Percentiles rank a stretch among this genome's conserved stretches.
phyloP scores from a whole-genome alignment of 1,140 invertebrate genomes.

The Steinernema feltiae region DNA sequence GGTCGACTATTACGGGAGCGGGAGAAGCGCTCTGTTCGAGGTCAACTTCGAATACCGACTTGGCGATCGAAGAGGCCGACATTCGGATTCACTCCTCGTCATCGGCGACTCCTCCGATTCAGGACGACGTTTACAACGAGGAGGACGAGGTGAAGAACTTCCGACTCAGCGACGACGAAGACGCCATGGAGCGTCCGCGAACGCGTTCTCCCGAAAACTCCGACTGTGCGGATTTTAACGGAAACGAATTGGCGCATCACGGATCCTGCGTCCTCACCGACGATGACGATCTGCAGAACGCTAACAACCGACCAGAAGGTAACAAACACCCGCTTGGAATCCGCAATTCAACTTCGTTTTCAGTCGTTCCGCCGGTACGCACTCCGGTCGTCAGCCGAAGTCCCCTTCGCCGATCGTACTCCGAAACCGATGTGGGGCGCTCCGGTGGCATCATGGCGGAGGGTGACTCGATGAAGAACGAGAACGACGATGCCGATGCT shows the following conservation, averaged over 20 bases:
- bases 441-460: not conserved
- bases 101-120: not conserved
- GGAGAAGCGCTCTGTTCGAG: not conserved
- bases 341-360: too few relatives aligned
- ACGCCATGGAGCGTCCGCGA: not conserved
- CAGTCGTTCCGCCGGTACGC: not conserved
- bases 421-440: not conserved
- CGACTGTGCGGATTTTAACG: not conserved
- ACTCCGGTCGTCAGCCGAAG: not conserved
- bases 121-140: not conserved
- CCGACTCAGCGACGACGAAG: not conserved
- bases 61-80: not conserved
- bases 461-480: not conserved
- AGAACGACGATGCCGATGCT: not conserved
- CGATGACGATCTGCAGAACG: not conserved
- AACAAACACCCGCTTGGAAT: too few relatives aligned
- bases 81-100: not conserved
- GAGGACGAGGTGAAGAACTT: constrained; percentile 9
- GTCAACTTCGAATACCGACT: not conserved
- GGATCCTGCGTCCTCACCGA: constrained; percentile 4
- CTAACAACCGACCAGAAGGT: not conserved
- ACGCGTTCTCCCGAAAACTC: not conserved
- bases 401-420: not conserved
- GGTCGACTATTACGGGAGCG: not conserved
- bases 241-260: not conserved